Evolutionary conservation across 2,113 vertebrate species (phyloP), one percentile per base, ranked within the genome.

Genomic region (Psilopsiagon aurifrons): DNA sequence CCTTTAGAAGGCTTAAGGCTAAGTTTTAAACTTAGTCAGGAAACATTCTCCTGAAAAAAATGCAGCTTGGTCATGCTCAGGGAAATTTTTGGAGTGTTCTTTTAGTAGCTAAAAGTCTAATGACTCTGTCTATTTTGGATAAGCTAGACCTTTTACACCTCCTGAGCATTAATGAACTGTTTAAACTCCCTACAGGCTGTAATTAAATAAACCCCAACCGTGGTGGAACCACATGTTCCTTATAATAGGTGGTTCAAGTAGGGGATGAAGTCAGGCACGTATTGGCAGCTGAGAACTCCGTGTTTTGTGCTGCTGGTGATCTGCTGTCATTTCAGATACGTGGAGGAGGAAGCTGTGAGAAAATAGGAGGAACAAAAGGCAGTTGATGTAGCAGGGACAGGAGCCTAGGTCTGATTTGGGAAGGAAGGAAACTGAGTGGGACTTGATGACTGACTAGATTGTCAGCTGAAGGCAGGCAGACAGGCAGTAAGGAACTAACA

Each of bases 301-400:
- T 74, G 67, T 49, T 93, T 69, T 69, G 59, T 83, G 82, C 63
- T 86, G 63, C 37, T 0, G 3, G 47, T n/a, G 59, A 86, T 90
- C 86, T 57, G 49, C 59, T 90, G 83, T 92, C 95, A 60, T 44
- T 83, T 83, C 25, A 86, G 33, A 43, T 43, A 9, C 47, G 60
- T 63, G 88, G 86, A 86, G 94, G 92, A 92, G 55, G 86, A 55
- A 88, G 17, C 41, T 63, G 18, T 81, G 80, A 78, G 39, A 86
- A 81, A 49, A 69, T 33, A 55, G 80, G 57, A 81, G 54, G 80
- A 78, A 86, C 83, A 95, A 97, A 94, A 93, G 83, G 31, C 86
- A 94, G 86, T 80, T 94, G 91, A 88, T 83, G 5, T 49, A 43
- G 71, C 41, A 39, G 63, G 83, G 68, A 74, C 51, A 81, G 90